These are phyloP conservation scores for Solen grandis DNA, from an alignment of 1,140 invertebrate species.

Conservation along the genomic window DNA sequence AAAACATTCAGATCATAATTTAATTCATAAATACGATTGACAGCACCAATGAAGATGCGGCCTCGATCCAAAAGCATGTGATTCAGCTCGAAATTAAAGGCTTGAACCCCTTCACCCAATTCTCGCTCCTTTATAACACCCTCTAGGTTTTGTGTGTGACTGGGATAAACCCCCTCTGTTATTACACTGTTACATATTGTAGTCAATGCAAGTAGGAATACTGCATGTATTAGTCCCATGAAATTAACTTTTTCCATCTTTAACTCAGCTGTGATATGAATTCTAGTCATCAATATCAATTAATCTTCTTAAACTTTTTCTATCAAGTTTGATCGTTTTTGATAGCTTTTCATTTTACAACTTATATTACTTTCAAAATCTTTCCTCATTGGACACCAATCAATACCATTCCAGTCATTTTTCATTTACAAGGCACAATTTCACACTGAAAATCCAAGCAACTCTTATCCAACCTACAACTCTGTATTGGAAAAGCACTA, in stretches of 20 bases:
- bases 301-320: not conserved
- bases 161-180: slow-evolving; percentile 37
- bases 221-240: slow-evolving; percentile 4
- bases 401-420: not conserved
- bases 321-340: not conserved
- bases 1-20: slow-evolving; percentile 89
- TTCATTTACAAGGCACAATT: no score
- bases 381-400: not conserved
- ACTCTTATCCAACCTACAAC: no score
- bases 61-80: slow-evolving; percentile 96
- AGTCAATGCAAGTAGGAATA: slow-evolving; percentile 25
- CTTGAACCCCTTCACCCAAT: slow-evolving; percentile 35
- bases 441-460: no score
- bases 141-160: slow-evolving; percentile 2
- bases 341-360: not conserved
- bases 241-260: not conserved
- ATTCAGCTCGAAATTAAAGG: slow-evolving; percentile 80
- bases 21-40: slow-evolving; percentile 96
- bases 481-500: no score
- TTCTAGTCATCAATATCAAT: not conserved
- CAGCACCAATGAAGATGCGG: slow-evolving; percentile 94
- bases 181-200: slow-evolving; percentile 45
- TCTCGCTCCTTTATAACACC: slow-evolving; percentile 27
- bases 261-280: not conserved
- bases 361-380: not conserved